These are phyloP conservation scores for Ormyrus thymus DNA, from an alignment of 2,888 invertebrate species.

Conservation along the genomic window DNA sequence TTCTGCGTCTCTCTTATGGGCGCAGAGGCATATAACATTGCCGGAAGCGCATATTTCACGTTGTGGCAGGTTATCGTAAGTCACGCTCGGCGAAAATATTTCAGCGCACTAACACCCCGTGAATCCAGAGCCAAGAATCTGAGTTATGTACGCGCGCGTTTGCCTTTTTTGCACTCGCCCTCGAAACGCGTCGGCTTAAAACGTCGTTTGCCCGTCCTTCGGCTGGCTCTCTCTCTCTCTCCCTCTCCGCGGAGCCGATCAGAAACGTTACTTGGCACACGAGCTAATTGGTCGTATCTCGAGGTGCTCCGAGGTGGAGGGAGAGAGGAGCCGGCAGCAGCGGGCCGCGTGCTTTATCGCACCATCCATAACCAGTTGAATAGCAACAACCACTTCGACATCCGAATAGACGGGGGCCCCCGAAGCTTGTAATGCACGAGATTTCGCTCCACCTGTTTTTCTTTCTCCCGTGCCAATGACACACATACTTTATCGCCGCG, in stretches of 20 bases:
- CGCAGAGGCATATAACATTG: conserved; percentile 35
- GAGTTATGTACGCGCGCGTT: conserved; percentile 50
- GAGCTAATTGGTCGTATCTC: conserved; percentile 71
- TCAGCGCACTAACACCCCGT: conserved; percentile 53
- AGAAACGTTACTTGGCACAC: conserved; percentile 67
- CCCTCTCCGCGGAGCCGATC: conserved; percentile 56
- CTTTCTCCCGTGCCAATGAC: conserved; percentile 19
- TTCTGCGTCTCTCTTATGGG: background rate
- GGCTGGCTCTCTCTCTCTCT: conserved; percentile 8
- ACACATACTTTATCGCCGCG: conserved; percentile 14
- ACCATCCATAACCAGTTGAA: conserved; percentile 66
- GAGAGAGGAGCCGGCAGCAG: background rate
- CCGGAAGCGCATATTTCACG: conserved; percentile 53
- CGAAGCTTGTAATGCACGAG: conserved; percentile 7
- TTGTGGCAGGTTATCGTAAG: conserved; percentile 54
- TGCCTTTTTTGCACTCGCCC: conserved; percentile 36
- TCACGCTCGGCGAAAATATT: conserved; percentile 54
- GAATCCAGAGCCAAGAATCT: conserved; percentile 56
- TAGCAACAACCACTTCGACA: conserved; percentile 56
- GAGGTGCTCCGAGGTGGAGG: conserved; percentile 47
- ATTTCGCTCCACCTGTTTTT: conserved; percentile 40
- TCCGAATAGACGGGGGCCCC: conserved; percentile 23
- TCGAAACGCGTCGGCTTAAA: conserved; percentile 56
- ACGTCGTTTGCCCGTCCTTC: conserved; percentile 56
- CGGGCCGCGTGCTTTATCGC: conserved; percentile 67